phyloP scores from a whole-genome alignment of 2,797 vertebrate genomes.

The Anas flavirostris region DNA sequence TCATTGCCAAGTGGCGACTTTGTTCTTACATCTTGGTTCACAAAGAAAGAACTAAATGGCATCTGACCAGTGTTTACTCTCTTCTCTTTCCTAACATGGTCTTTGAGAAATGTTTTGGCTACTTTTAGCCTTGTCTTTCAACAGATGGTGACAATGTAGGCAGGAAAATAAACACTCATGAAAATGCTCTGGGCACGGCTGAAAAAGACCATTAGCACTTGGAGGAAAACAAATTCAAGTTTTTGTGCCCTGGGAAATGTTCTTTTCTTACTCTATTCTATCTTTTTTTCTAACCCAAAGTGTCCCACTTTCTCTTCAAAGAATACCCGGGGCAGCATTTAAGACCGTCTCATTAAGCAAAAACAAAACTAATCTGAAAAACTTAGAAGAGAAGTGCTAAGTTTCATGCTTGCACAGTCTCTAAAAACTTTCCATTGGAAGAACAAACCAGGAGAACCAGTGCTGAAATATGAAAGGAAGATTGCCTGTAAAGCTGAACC shows the following conservation, averaged over 20 bases:
- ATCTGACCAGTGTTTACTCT: constrained; percentile 45
- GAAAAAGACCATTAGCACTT: constrained; percentile 67
- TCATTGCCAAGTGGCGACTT: constrained; percentile 40
- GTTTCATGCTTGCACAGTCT: background rate
- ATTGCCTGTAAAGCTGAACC: background rate
- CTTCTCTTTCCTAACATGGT: constrained; percentile 21
- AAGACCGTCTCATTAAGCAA: background rate
- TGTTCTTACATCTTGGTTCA: constrained; percentile 22
- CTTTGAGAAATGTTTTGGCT: constrained; percentile 45
- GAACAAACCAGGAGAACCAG: background rate
- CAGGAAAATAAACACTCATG: constrained; percentile 60
- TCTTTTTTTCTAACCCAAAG: constrained; percentile 36
- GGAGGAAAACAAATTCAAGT: constrained; percentile 45
- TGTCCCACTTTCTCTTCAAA: constrained; percentile 21
- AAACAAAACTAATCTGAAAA: constrained; percentile 26
- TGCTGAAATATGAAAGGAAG: background rate
- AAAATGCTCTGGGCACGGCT: constrained; percentile 63
- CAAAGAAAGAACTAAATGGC: constrained; percentile 40
- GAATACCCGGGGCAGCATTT: background rate
- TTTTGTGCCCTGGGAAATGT: constrained; percentile 55
- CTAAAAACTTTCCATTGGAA: background rate
- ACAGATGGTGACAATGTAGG: constrained; percentile 38
- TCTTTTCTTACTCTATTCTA: constrained; percentile 2
- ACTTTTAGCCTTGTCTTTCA: constrained; percentile 59
- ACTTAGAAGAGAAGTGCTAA: background rate